Conservation (phyloP, 2,113 vertebrate species). For the Eolophus roseicapilla region DNA sequence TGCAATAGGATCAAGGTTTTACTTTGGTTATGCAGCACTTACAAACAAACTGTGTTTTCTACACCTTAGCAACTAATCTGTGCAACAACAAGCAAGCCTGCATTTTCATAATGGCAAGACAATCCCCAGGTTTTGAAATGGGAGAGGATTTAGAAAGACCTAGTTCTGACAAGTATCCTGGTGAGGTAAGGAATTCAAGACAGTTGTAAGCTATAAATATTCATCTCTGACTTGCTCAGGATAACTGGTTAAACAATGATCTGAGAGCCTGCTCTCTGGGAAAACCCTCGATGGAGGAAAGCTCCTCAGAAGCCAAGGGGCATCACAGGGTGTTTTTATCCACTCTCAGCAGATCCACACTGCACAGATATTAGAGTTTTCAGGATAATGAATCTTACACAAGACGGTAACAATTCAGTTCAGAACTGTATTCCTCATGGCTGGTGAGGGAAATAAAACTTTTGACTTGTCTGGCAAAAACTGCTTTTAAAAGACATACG, state of each 20-base stretch:
- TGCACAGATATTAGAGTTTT: neutral
- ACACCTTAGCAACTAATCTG: neutral
- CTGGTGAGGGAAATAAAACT: neutral
- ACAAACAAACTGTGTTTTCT: neutral
- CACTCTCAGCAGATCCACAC: neutral
- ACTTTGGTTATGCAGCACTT: neutral
- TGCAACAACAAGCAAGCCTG: neutral
- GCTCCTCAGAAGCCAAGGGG: neutral
- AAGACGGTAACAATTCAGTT: neutral
- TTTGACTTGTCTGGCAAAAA: neutral
- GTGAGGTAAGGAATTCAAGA: neutral
- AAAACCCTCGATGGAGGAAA: neutral
- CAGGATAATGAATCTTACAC: neutral
- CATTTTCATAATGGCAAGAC: neutral
- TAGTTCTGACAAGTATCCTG: neutral
- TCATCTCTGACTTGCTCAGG: neutral
- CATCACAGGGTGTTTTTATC: neutral
- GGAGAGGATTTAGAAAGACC: neutral
- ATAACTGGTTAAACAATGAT: neutral
- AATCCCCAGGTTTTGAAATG: neutral
- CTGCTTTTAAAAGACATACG: neutral
- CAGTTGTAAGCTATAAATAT: neutral
- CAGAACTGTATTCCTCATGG: neutral
- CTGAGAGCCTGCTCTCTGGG: neutral
- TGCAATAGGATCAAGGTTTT: neutral